These are phyloP conservation scores for Nomada ruficornis DNA, from an alignment of 2,888 invertebrate genomes.

Conservation along the genomic window DNA sequence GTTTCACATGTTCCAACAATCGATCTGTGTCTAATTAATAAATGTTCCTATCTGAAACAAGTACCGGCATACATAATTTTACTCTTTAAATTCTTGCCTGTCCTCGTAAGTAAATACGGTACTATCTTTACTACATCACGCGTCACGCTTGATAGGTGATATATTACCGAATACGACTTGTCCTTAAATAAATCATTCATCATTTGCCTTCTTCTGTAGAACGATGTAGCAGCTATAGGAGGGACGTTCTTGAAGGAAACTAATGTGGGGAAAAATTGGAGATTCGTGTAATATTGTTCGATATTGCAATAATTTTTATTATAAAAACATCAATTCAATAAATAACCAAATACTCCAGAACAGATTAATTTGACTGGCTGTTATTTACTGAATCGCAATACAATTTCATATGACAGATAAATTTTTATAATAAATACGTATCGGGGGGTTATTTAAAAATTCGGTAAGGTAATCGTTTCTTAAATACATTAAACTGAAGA, in stretches of 20 bases:
- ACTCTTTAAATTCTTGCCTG: neutral
- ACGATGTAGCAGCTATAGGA: neutral
- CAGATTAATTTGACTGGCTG: neutral
- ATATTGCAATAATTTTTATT: no score
- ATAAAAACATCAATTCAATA: no score
- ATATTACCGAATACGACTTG: neutral
- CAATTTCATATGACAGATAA: neutral
- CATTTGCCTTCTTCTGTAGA: neutral
- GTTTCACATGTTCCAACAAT: neutral
- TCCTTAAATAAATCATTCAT: neutral
- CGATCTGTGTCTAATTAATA: conserved; percentile 1
- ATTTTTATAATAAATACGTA: no score
- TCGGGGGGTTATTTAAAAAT: no score
- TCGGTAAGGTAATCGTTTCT: no score
- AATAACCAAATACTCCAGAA: neutral
- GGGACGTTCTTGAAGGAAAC: neutral
- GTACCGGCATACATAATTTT: neutral
- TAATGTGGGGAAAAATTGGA: neutral
- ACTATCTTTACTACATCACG: neutral
- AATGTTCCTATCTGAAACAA: conserved; percentile 1
- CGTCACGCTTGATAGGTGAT: neutral
- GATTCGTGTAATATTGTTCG: no score
- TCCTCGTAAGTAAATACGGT: neutral
- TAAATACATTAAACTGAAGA: no score
- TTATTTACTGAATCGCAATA: neutral